Percentiles rank a stretch among this genome's conserved stretches.
Evolutionary conservation across 2,113 vertebrate genomes (phyloP).

Genomic region (Micromys minutus): DNA sequence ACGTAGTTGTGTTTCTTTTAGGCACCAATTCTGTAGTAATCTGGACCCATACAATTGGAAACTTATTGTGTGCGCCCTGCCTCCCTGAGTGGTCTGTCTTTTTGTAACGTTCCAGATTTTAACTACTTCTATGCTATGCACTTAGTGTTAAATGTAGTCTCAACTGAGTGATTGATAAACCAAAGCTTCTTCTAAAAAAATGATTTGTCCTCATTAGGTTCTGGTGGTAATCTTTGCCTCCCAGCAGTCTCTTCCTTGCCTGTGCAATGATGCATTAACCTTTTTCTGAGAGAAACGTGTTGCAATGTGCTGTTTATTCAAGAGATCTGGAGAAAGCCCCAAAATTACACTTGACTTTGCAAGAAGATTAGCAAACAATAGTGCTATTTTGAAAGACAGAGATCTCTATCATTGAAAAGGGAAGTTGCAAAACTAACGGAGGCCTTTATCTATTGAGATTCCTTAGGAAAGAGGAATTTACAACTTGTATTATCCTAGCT

Average conservation of each 20-base stretch:
- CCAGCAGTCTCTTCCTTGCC: slow-evolving; percentile 4
- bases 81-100: not conserved
- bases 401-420: slow-evolving; percentile 77
- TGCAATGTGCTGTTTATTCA: slow-evolving; percentile 71
- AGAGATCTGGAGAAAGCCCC: slow-evolving; percentile 71
- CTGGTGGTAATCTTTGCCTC: slow-evolving; percentile 16
- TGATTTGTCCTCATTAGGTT: not conserved
- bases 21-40: not conserved
- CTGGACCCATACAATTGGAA: not conserved
- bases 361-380: slow-evolving; percentile 80
- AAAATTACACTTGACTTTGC: slow-evolving; percentile 72
- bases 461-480: slow-evolving; percentile 72
- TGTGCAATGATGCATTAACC: slow-evolving; percentile 22
- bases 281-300: slow-evolving; percentile 60
- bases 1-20: not conserved
- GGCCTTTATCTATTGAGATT: slow-evolving; percentile 77
- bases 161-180: not conserved
- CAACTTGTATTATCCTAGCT: slow-evolving; percentile 61
- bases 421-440: slow-evolving; percentile 80
- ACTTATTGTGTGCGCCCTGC: not conserved
- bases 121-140: not conserved
- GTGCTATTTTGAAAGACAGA: slow-evolving; percentile 81
- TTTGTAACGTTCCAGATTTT: slow-evolving; percentile 1
- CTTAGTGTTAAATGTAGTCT: slow-evolving; percentile 20
- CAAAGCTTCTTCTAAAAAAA: not conserved